These are phyloP conservation scores for Galerucella calmariensis DNA, from an alignment of 2,888 invertebrate species.

Conservation along the genomic window DNA sequence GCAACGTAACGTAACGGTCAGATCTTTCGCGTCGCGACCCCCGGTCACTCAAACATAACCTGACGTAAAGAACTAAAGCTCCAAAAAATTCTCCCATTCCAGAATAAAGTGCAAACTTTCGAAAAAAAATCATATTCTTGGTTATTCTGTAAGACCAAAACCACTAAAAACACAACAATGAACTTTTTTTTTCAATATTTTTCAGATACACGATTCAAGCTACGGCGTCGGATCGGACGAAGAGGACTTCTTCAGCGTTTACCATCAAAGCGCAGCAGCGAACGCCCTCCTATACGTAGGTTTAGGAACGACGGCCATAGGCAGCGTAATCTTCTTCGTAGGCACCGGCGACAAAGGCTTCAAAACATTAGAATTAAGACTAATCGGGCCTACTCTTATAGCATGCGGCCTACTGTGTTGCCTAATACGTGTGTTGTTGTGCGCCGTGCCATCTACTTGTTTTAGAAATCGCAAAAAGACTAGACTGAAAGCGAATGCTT, in stretches of 20 bases:
- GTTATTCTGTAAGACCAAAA: too few species aligned
- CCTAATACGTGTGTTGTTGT: constrained; percentile 83
- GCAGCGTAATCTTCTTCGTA: constrained; percentile 88
- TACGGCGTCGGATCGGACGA: constrained; percentile 78
- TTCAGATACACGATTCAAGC: constrained; percentile 85
- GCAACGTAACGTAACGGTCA: too few species aligned
- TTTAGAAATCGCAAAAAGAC: constrained; percentile 73
- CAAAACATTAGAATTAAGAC: constrained; percentile 85
- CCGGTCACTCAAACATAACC: too few species aligned
- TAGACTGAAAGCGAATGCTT: constrained; percentile 65
- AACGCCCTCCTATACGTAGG: constrained; percentile 88
- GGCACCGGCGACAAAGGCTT: constrained; percentile 91
- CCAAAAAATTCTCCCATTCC: too few species aligned
- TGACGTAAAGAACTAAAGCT: too few species aligned
- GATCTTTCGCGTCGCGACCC: too few species aligned
- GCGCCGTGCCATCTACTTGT: constrained; percentile 84
- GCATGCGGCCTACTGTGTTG: constrained; percentile 85
- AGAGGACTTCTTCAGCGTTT: constrained; percentile 75
- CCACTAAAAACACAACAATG: background rate
- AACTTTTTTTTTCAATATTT: constrained; percentile 33
- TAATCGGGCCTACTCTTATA: constrained; percentile 81
- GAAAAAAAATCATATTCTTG: too few species aligned
- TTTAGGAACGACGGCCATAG: constrained; percentile 83
- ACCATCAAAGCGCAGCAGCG: constrained; percentile 83
- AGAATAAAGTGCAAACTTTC: too few species aligned